A percentile compares a stretch with the other conserved stretches of the same genome.
Evolutionary conservation across 23 tunicate genomes (phyloP).

Genomic region (Pegea sp.): DNA sequence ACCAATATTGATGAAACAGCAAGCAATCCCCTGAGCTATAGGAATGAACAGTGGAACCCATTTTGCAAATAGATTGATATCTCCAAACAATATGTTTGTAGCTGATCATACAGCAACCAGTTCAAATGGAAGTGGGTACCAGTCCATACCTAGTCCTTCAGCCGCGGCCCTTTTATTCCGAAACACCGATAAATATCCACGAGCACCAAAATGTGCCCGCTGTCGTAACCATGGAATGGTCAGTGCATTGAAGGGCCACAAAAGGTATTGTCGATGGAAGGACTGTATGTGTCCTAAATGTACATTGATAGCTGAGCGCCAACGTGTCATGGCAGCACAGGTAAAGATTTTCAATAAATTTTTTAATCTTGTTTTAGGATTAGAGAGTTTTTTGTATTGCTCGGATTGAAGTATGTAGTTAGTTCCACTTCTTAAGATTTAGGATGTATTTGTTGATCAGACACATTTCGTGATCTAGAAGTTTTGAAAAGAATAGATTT

Average conservation of each 20-base stretch:
- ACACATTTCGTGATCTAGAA: no score
- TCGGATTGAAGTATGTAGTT: neutral
- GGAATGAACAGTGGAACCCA: no score
- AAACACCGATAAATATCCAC: slow-evolving; percentile 61
- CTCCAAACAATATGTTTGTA: no score
- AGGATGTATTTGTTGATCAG: neutral
- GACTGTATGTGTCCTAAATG: slow-evolving; percentile 94
- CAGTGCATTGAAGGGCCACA: slow-evolving; percentile 92
- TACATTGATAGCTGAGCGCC: slow-evolving; percentile 91
- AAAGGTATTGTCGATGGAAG: slow-evolving; percentile 93
- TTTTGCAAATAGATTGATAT: no score
- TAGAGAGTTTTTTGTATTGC: neutral
- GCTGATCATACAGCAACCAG: no score
- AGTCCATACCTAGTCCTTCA: slow-evolving; percentile 30
- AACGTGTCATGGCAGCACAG: slow-evolving; percentile 99
- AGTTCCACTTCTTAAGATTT: neutral
- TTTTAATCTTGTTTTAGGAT: neutral
- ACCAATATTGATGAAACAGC: no score
- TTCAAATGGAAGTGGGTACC: no score
- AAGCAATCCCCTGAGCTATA: no score
- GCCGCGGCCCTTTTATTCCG: slow-evolving; percentile 55
- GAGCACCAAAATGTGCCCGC: slow-evolving; percentile 96
- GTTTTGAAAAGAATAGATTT: no score
- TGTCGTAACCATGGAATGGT: slow-evolving; percentile 94
- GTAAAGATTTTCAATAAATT: slow-evolving; percentile 12